These are phyloP conservation scores for Drosophila malerkotliana DNA, from an alignment of 1,140 invertebrate species.

Conservation along the genomic window DNA sequence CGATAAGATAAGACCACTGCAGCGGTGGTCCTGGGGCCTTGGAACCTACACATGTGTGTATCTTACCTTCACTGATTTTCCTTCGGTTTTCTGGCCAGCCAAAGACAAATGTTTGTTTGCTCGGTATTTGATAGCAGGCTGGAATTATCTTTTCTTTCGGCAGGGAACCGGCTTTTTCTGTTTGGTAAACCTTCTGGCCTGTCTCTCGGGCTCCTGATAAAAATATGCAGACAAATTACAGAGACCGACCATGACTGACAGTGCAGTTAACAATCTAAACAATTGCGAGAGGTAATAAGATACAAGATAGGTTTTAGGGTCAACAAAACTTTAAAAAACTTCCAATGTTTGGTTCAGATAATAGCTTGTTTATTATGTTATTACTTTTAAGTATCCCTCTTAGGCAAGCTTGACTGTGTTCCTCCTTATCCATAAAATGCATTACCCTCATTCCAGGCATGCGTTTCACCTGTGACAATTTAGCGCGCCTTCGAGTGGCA, in stretches of 20 bases:
- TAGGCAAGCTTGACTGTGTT: conserved; percentile 29
- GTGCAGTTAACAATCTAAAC: conserved; percentile 37
- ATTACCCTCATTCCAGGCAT: conserved; percentile 31
- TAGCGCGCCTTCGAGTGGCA: conserved; percentile 54
- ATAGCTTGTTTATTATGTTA: background rate
- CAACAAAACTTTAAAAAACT: background rate
- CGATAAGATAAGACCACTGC: conserved; percentile 63
- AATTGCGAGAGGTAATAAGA: conserved; percentile 23
- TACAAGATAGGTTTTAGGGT: conserved; percentile 3
- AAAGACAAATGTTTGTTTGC: conserved; percentile 77
- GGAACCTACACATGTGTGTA: background rate
- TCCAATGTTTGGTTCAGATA: background rate
- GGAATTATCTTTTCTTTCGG: conserved; percentile 54
- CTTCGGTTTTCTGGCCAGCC: conserved; percentile 25
- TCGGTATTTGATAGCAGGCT: conserved; percentile 50
- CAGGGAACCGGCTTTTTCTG: background rate
- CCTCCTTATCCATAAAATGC: background rate
- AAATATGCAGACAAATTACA: conserved; percentile 61
- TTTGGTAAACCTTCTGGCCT: conserved; percentile 1
- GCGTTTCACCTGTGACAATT: conserved; percentile 80
- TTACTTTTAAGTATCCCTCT: background rate
- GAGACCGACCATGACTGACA: conserved; percentile 33
- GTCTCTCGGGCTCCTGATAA: conserved; percentile 45
- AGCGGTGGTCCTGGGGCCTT: conserved; percentile 57
- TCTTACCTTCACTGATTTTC: background rate